Base-by-base conservation (phyloP, 2,888 invertebrate species). In the Lamproptera curius region DNA sequence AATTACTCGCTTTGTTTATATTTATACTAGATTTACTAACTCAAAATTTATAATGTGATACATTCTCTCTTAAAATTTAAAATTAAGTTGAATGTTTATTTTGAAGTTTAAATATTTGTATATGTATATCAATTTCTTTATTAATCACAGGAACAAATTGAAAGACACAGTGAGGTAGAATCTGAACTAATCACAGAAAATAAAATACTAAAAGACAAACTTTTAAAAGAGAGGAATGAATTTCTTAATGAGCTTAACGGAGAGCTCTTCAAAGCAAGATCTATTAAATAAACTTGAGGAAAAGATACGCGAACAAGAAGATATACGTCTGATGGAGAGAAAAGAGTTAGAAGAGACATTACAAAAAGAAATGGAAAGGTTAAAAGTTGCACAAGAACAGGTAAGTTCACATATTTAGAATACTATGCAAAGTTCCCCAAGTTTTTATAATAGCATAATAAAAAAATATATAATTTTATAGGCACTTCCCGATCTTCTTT, bases 191-290 rank as follows among this genome's bases (percentile, higher is more conserved):
- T 88, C 14, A 64, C 73, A 42, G 88, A 89, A 61, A 90, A 90
- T 56, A 72, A 73, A 48, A 63, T 67, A 16, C 65, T 90, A 1
- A 75, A 89, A 51, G 72, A 80, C 28, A 88, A 88, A 51, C 61
- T 90, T 2, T 64, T 76, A 36, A 83, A 82, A 42, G 90, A 90
- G 55, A 70, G 88, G 47, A 71, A 80, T 41, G 85, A 89, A 38
- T 90, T 90, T 56, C 76, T 90, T 35, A 62, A 65, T 5, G 82
- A 83, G 53, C 59, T 90, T 26, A 77, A 73, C 17, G 70, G 84
- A 51, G 52, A 89, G 72, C 57, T 70, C 81, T 9, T 89, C 89
- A 1, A 90, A 90, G 71, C 82, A 90, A 54, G 84, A 84, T 49
- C 73, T 86, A 51, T 56, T 91, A 38, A 74, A 82, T 33, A 88